phyloP scores from a whole-genome alignment of 2,797 vertebrate species.

The Champsocephalus gunnari region DNA sequence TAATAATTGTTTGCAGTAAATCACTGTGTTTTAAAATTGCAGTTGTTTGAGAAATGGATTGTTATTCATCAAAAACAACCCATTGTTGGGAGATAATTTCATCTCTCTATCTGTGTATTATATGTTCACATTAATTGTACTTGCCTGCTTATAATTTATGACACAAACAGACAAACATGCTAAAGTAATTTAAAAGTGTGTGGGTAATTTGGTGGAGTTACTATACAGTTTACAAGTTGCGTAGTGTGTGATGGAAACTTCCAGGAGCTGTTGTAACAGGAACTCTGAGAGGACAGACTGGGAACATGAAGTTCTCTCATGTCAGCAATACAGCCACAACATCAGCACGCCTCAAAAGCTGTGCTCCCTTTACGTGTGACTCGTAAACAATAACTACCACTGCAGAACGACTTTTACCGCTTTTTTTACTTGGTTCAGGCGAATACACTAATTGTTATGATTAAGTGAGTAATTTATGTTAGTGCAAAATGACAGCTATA shows the following conservation, averaged over 20 bases:
- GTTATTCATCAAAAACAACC: background rate
- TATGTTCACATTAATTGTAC: background rate
- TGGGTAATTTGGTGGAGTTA: background rate
- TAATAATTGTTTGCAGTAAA: background rate
- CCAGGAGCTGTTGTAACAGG: background rate
- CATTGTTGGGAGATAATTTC: background rate
- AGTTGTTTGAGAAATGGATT: background rate
- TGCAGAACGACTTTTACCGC: accelerated
- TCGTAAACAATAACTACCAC: background rate
- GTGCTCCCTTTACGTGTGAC: conserved; percentile 25
- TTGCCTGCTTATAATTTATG: background rate
- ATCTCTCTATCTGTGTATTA: background rate
- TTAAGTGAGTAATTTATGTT: background rate
- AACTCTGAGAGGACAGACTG: background rate
- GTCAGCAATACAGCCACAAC: conserved; percentile 39
- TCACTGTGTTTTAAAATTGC: background rate
- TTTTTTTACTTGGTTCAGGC: background rate
- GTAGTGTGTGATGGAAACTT: background rate
- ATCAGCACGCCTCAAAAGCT: conserved; percentile 26
- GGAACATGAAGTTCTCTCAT: conserved; percentile 59
- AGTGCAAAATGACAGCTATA: too few species aligned
- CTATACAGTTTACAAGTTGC: background rate
- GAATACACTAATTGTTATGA: accelerated
- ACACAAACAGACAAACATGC: background rate
- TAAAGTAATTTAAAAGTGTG: background rate